A percentile compares a stretch with the other conserved stretches of the same genome.
These are phyloP conservation scores for Helleia helle DNA, from an alignment of 2,888 invertebrate species.

Conservation along the genomic window DNA sequence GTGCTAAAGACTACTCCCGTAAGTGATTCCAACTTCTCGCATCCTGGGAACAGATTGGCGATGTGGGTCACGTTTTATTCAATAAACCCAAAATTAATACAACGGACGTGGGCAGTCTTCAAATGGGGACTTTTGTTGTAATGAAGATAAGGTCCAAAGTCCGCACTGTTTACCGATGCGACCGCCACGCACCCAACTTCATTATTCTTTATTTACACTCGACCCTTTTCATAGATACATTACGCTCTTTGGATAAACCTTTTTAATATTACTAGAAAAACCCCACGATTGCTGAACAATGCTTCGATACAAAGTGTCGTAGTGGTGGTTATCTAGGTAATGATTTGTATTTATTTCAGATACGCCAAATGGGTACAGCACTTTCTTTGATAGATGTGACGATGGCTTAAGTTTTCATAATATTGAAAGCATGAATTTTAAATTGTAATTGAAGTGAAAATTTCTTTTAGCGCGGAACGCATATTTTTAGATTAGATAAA, in stretches of 20 bases:
- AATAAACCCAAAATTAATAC: conserved; percentile 68
- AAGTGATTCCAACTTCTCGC: conserved; percentile 24
- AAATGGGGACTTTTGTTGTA: conserved; percentile 39
- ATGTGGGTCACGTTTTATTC: conserved; percentile 64
- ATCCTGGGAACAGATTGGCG: conserved; percentile 42
- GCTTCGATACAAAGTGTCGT: no score
- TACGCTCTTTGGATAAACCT: neutral
- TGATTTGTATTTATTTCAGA: no score
- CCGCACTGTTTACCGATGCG: conserved; percentile 12
- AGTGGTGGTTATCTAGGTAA: no score
- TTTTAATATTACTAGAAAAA: neutral
- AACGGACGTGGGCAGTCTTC: conserved; percentile 45
- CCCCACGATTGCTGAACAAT: neutral
- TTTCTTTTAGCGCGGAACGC: no score
- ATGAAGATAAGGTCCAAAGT: conserved; percentile 34
- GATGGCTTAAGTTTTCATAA: no score
- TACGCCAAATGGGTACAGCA: no score
- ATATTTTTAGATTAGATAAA: no score
- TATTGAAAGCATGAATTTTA: no score
- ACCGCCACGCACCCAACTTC: conserved; percentile 2
- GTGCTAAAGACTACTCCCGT: neutral
- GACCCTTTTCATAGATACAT: conserved; percentile 7
- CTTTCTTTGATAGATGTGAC: no score
- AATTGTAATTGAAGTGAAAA: no score
- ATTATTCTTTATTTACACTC: conserved; percentile 13